These are phyloP conservation scores for Cryptotermes secundus DNA, from an alignment of 1,140 invertebrate species.

Conservation along the genomic window DNA sequence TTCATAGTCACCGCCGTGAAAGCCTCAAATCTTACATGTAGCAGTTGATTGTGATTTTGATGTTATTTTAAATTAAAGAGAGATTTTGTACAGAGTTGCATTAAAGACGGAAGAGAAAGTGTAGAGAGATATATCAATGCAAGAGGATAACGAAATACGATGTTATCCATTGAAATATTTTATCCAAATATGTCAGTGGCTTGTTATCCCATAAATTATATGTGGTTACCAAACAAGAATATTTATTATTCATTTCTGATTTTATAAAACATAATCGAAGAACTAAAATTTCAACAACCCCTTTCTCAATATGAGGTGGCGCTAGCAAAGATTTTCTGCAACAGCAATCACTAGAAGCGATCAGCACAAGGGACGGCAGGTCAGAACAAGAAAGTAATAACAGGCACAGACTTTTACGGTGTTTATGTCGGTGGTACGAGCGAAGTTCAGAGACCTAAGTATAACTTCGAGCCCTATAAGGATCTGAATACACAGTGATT, in stretches of 20 bases:
- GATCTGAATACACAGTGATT: too few relatives aligned
- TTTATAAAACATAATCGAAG: background rate
- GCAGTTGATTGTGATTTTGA: too few relatives aligned
- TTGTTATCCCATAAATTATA: background rate
- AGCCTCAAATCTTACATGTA: too few relatives aligned
- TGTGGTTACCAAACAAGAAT: background rate
- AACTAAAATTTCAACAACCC: background rate
- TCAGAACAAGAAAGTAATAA: background rate
- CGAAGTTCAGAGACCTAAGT: too few relatives aligned
- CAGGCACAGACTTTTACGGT: background rate
- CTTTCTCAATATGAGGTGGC: background rate
- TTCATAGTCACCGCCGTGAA: too few relatives aligned
- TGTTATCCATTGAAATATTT: background rate
- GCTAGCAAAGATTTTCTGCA: background rate
- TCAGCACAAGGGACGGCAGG: background rate
- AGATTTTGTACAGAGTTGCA: too few relatives aligned
- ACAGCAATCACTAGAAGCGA: background rate
- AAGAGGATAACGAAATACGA: too few relatives aligned
- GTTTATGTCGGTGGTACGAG: too few relatives aligned
- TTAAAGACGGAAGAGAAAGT: too few relatives aligned
- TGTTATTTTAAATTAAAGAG: too few relatives aligned
- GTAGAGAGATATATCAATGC: too few relatives aligned
- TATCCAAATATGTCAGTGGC: background rate
- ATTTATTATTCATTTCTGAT: background rate
- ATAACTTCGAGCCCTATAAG: too few relatives aligned